phyloP scores from a whole-genome alignment of 2,113 vertebrate genomes.

The Nyctereutes procyonoides region DNA sequence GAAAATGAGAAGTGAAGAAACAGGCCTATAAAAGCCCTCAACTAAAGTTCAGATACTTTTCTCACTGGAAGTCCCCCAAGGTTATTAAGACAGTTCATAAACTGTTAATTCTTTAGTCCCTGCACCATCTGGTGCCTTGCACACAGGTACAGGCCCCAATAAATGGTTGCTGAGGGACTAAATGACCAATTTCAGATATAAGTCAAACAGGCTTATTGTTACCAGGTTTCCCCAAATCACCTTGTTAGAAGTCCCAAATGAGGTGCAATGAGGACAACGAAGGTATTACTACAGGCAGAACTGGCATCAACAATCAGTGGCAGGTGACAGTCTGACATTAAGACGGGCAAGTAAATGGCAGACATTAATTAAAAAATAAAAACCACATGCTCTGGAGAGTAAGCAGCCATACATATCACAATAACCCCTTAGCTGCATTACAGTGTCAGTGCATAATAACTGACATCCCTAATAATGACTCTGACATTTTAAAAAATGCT shows the following conservation, averaged over 20 bases:
- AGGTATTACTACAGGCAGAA: slow-evolving; percentile 10
- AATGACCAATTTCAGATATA: not conserved
- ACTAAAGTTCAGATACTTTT: not conserved
- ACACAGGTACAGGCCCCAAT: not conserved
- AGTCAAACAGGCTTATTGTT: slow-evolving; percentile 36
- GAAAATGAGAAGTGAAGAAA: slow-evolving; percentile 13
- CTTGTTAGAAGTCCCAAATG: slow-evolving; percentile 10
- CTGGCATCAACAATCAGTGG: slow-evolving; percentile 14
- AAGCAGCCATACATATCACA: slow-evolving; percentile 37
- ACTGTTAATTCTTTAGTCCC: not conserved
- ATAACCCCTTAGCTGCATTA: slow-evolving; percentile 54
- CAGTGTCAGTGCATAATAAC: slow-evolving; percentile 60
- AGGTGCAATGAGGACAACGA: not conserved
- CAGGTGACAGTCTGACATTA: slow-evolving; percentile 53
- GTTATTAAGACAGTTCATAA: not conserved
- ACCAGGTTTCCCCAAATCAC: not conserved
- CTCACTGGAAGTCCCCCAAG: not conserved
- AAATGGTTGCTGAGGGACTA: not conserved
- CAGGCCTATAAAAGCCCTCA: not conserved
- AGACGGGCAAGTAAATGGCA: slow-evolving; percentile 63
- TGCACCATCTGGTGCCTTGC: not conserved
- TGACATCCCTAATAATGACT: slow-evolving; percentile 72
- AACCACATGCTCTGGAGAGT: slow-evolving; percentile 47
- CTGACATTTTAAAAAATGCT: slow-evolving; percentile 79
- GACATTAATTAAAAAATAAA: slow-evolving; percentile 67